Evolutionary conservation across 2,888 invertebrate genomes (phyloP).

Genomic region (Microdon myrmicae): DNA sequence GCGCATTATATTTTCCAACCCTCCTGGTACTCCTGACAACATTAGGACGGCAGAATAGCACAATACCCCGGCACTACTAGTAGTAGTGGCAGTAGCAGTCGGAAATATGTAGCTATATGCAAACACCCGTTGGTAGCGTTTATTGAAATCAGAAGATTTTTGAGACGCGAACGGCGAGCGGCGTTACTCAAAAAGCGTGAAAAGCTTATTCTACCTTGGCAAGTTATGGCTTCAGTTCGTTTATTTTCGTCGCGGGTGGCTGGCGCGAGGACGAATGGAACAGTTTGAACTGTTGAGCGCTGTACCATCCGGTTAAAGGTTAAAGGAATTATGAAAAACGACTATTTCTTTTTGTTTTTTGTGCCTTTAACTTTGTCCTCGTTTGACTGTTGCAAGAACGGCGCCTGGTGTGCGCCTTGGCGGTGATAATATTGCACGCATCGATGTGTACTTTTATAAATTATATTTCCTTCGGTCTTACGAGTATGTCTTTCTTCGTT

Average conservation of each 20-base stretch:
- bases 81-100: too few species aligned
- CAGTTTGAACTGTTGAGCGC: constrained; percentile 47
- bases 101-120: too few species aligned
- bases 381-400: constrained; percentile 31
- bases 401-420: too few species aligned
- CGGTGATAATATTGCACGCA: too few species aligned
- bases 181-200: constrained; percentile 46
- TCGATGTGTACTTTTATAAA: too few species aligned
- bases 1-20: too few species aligned
- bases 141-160: constrained; percentile 47
- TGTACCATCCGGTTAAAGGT: constrained; percentile 15
- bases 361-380: constrained; percentile 30
- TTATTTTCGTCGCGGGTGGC: constrained; percentile 25
- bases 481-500: too few species aligned
- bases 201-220: constrained; percentile 40
- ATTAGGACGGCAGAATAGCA: too few species aligned
- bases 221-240: constrained; percentile 41
- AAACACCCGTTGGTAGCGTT: constrained; percentile 49
- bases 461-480: too few species aligned
- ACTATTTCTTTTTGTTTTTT: constrained; percentile 25
- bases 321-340: constrained; percentile 50
- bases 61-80: too few species aligned
- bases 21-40: too few species aligned
- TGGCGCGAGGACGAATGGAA: constrained; percentile 3
- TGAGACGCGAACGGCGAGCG: constrained; percentile 5